These are phyloP conservation scores for Daktulosphaira vitifoliae DNA, from an alignment of 1,140 invertebrate genomes.

Conservation along the genomic window DNA sequence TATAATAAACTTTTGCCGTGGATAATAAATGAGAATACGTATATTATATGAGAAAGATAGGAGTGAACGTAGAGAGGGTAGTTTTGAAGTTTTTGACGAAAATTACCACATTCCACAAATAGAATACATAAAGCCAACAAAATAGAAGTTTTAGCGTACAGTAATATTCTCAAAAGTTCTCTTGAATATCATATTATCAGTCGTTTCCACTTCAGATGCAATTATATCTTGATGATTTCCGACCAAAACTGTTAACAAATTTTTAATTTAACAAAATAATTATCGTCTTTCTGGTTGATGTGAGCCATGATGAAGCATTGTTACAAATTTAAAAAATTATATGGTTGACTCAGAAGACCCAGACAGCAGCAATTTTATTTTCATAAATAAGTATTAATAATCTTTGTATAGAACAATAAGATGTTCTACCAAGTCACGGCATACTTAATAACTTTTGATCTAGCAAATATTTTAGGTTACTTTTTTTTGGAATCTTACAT, in stretches of 20 bases:
- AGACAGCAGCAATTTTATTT: too few relatives aligned
- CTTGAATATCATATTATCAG: constrained; percentile 14
- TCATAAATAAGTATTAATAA: too few relatives aligned
- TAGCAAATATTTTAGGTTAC: too few relatives aligned
- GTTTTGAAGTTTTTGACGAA: constrained; percentile 21
- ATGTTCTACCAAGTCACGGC: too few relatives aligned
- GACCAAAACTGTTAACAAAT: not conserved
- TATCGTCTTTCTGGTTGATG: too few relatives aligned
- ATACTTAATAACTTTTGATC: too few relatives aligned
- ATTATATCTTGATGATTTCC: not conserved
- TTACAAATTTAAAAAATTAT: too few relatives aligned
- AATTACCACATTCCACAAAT: constrained; percentile 21
- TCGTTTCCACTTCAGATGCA: constrained; percentile 17
- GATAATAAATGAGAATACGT: constrained; percentile 17
- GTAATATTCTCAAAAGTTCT: not conserved
- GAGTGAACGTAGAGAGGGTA: not conserved
- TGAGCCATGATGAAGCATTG: too few relatives aligned
- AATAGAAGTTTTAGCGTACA: not conserved
- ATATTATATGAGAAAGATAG: not conserved
- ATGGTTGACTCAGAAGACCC: too few relatives aligned
- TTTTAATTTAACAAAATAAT: too few relatives aligned
- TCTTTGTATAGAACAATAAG: too few relatives aligned
- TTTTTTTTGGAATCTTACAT: too few relatives aligned
- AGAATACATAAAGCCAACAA: not conserved
- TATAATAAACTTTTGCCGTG: constrained; percentile 30